A percentile compares a stretch with the other conserved stretches of the same genome.
These are phyloP conservation scores for Scaptomyza flava DNA, from an alignment of 2,888 invertebrate genomes.

Conservation along the genomic window DNA sequence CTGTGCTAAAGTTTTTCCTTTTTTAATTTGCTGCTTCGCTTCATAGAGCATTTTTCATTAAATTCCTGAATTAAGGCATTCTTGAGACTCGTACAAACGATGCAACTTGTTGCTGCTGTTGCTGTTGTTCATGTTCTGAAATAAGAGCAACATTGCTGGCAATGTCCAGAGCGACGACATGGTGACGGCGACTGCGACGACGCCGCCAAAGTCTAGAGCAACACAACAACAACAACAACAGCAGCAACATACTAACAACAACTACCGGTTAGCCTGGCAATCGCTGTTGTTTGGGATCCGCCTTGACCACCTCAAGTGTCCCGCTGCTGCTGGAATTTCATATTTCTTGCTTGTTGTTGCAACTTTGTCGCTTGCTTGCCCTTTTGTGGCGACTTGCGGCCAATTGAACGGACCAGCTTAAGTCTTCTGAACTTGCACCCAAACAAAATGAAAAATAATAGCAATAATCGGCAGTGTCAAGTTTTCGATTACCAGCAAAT, in stretches of 20 bases:
- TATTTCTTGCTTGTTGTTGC: slow-evolving; percentile 51
- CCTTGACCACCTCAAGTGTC: slow-evolving; percentile 59
- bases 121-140: slow-evolving; percentile 66
- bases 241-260: slow-evolving; percentile 29
- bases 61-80: slow-evolving; percentile 80
- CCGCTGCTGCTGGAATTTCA: slow-evolving; percentile 66
- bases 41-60: slow-evolving; percentile 80
- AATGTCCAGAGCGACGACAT: slow-evolving; percentile 71
- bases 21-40: slow-evolving; percentile 71
- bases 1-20: slow-evolving; percentile 66
- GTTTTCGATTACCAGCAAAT: slow-evolving; percentile 46
- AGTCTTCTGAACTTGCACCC: slow-evolving; percentile 50
- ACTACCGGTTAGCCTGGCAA: slow-evolving; percentile 66
- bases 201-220: slow-evolving; percentile 58
- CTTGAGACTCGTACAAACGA: slow-evolving; percentile 63
- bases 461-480: slow-evolving; percentile 47
- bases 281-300: slow-evolving; percentile 38
- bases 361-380: slow-evolving; percentile 40
- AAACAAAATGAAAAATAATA: slow-evolving; percentile 20
- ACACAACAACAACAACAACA: slow-evolving; percentile 12
- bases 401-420: slow-evolving; percentile 3
- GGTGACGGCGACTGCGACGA: slow-evolving; percentile 59
- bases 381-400: slow-evolving; percentile 54
- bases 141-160: slow-evolving; percentile 75
- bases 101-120: slow-evolving; percentile 48